Conservation (phyloP, 2,888 invertebrate species). For the Salpingus planirostris region DNA sequence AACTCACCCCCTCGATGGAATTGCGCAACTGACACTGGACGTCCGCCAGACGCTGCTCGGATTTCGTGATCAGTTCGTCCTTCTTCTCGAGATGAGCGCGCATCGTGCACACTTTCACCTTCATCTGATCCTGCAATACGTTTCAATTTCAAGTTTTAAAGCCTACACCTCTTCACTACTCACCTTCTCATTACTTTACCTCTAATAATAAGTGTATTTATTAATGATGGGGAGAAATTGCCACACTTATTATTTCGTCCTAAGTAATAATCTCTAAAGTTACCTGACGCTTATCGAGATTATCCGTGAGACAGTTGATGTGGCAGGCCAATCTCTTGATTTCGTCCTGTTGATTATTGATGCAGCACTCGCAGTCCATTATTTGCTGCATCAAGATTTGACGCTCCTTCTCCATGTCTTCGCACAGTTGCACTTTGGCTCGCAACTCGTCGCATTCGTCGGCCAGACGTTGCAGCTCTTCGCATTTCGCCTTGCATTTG, state of each 20-base stretch:
- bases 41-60: constrained; percentile 32
- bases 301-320: constrained; percentile 43
- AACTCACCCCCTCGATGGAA: constrained; percentile 29
- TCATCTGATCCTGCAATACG: constrained; percentile 30
- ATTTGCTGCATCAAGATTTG: constrained; percentile 44
- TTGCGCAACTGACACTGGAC: constrained; percentile 31
- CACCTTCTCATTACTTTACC: too few relatives aligned
- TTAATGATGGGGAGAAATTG: constrained; percentile 8
- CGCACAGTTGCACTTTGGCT: constrained; percentile 30
- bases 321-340: constrained; percentile 47
- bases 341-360: constrained; percentile 51
- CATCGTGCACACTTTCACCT: constrained; percentile 28
- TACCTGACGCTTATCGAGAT: constrained; percentile 36
- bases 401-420: constrained; percentile 43
- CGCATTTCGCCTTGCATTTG: constrained; percentile 34
- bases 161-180: too few relatives aligned
- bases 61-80: constrained; percentile 27
- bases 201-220: too few relatives aligned
- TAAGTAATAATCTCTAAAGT: background rate
- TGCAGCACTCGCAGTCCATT: constrained; percentile 47
- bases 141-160: too few relatives aligned
- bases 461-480: constrained; percentile 28
- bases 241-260: constrained; percentile 5
- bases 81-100: constrained; percentile 34
- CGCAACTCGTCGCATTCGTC: constrained; percentile 29